Base-by-base conservation (phyloP, 2,888 invertebrate genomes). In the Sinotaia quadrata region DNA sequence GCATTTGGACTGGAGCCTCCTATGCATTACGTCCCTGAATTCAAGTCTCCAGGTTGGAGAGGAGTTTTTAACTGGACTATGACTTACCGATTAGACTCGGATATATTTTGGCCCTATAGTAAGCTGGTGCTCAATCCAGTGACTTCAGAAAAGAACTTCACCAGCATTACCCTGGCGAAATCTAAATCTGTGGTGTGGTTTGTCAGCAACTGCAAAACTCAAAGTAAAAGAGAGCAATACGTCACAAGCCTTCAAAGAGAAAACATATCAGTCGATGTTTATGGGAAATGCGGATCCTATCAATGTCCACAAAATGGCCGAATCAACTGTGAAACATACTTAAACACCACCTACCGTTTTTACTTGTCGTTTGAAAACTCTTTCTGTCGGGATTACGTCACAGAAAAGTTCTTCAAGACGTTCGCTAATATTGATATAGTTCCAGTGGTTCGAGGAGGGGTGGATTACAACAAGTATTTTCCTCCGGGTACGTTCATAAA, bases 291-390 rank as follows among this genome's bases (percentile, higher is more conserved):
- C n/a, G n/a, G n/a, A n/a, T n/a, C n/a, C n/a, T n/a, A n/a, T n/a
- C n/a, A n/a, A n/a, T n/a, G n/a, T n/a, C n/a, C n/a, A n/a, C n/a
- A 27, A 18, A 10, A 29, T 24, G 7, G n/a, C n/a, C n/a, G n/a
- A n/a, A n/a, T n/a, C n/a, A n/a, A n/a, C n/a, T n/a, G n/a, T n/a
- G n/a, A n/a, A n/a, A n/a, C n/a, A n/a, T n/a, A n/a, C n/a, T n/a
- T 63, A 36, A 63, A 63, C 54, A 29, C 24, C 18, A 54, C 41
- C 41, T 63, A 63, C 41, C 33, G 69, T 27, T 78, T 78, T 65
- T 76, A 76, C 66, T 59, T 78, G 27, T 73, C 78, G 2, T 76
- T 78, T 47, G 78, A 78, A 57, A 78, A 77, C 61, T 69, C 68
- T 31, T 69, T 72, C 10, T 78, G 78, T 49, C 59, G 62, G 7